A percentile compares a stretch with the other conserved stretches of the same genome.
phyloP scores from a whole-genome alignment of 2,888 invertebrate genomes.

The Lasioglossum marginatum region DNA sequence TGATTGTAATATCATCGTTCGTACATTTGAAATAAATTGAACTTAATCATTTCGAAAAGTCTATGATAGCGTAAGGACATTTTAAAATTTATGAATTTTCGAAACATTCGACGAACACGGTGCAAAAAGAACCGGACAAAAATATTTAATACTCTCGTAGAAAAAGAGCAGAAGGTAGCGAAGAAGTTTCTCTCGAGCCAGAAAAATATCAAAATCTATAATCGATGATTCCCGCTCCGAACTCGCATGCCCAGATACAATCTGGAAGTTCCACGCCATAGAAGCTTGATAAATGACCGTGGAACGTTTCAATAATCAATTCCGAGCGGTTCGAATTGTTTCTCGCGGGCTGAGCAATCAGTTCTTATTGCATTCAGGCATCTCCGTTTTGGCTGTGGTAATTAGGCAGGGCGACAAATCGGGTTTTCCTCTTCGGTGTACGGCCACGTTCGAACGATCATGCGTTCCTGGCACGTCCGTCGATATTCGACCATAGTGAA shows the following conservation, averaged over 20 bases:
- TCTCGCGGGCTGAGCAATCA: not conserved
- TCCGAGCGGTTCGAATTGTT: constrained; percentile 31
- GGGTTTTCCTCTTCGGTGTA: not conserved
- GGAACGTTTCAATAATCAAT: constrained; percentile 21
- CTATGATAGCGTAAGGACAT: not conserved
- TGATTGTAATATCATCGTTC: too few relatives aligned
- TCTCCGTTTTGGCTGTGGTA: not conserved
- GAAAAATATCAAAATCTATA: constrained; percentile 11
- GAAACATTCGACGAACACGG: not conserved
- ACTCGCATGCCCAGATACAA: constrained; percentile 11
- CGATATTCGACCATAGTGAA: constrained; percentile 58
- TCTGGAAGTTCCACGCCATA: constrained; percentile 5
- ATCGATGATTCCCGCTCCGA: constrained; percentile 4
- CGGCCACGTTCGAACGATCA: constrained; percentile 52
- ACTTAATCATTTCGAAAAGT: not conserved
- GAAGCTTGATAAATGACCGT: constrained; percentile 38
- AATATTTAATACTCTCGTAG: not conserved
- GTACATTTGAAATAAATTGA: too few relatives aligned
- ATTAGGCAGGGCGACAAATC: constrained; percentile 8
- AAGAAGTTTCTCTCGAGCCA: not conserved
- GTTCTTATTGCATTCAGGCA: constrained; percentile 3
- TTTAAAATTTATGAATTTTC: not conserved
- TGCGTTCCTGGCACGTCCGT: constrained; percentile 60
- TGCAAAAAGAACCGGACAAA: not conserved
- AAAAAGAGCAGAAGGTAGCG: not conserved